A percentile compares a stretch with the other conserved stretches of the same genome.
Conservation (phyloP, 2,888 invertebrate genomes). For the Cistogaster globosa region DNA sequence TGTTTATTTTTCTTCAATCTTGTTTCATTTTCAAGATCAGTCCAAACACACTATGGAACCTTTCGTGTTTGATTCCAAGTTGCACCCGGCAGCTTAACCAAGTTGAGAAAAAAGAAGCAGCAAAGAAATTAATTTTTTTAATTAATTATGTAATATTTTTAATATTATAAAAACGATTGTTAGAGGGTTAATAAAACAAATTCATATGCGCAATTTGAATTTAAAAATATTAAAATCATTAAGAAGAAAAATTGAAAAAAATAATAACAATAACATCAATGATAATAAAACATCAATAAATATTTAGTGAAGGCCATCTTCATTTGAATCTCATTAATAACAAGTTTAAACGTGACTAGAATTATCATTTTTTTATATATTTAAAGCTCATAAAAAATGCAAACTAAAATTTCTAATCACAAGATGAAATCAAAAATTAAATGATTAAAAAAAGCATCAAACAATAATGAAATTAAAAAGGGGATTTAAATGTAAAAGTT, state of each 20-base stretch:
- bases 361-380: constrained; percentile 24
- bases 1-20: too few relatives aligned
- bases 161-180: too few relatives aligned
- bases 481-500: background rate
- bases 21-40: too few relatives aligned
- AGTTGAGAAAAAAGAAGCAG: too few relatives aligned
- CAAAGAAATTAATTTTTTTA: too few relatives aligned
- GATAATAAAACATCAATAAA: constrained; percentile 55
- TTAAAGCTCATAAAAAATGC: constrained; percentile 24
- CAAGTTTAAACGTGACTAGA: constrained; percentile 69
- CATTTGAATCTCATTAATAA: constrained; percentile 69
- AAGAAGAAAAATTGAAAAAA: constrained; percentile 25
- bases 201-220: constrained; percentile 40
- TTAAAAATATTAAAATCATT: constrained; percentile 49
- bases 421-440: background rate
- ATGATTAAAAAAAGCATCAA: background rate
- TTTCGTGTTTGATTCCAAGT: too few relatives aligned
- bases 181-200: background rate
- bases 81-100: too few relatives aligned
- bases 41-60: too few relatives aligned
- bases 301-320: constrained; percentile 65
- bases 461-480: constrained; percentile 18
- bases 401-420: constrained; percentile 43
- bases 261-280: constrained; percentile 23
- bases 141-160: too few relatives aligned